Conservation (phyloP, 2,888 invertebrate genomes). For the Strigamia transsilvanica region DNA sequence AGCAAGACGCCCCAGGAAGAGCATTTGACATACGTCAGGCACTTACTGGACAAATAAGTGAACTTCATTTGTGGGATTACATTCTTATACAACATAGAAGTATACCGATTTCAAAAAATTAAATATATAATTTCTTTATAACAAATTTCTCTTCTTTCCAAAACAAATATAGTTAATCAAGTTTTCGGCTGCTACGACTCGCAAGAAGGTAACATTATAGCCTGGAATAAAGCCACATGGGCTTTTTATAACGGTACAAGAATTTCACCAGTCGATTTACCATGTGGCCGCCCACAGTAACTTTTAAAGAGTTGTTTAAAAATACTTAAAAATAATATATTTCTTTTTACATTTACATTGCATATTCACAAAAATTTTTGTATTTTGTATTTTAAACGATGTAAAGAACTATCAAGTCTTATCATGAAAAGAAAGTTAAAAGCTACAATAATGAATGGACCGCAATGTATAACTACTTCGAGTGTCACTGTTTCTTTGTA, state of each 20-base stretch:
- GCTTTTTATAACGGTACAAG: neutral
- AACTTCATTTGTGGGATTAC: neutral
- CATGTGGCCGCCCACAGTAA: neutral
- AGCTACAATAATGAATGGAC: too few relatives aligned
- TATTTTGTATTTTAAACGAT: too few relatives aligned
- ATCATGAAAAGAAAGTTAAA: too few relatives aligned
- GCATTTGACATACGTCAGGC: neutral
- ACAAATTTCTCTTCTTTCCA: neutral
- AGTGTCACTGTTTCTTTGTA: too few relatives aligned
- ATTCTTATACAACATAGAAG: neutral
- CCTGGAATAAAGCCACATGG: neutral
- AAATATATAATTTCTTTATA: neutral
- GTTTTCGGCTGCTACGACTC: neutral
- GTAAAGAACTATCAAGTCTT: too few relatives aligned
- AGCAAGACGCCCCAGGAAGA: neutral
- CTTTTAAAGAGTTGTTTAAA: neutral
- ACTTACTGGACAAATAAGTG: neutral
- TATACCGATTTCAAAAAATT: neutral
- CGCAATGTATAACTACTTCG: too few relatives aligned
- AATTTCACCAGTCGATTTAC: constrained; percentile 1
- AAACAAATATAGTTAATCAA: neutral
- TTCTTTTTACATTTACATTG: too few relatives aligned
- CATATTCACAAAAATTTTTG: too few relatives aligned
- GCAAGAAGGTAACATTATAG: neutral
- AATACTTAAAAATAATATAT: too few relatives aligned